phyloP scores from a whole-genome alignment of 1,140 invertebrate genomes.

The Trichonephila clavata region DNA sequence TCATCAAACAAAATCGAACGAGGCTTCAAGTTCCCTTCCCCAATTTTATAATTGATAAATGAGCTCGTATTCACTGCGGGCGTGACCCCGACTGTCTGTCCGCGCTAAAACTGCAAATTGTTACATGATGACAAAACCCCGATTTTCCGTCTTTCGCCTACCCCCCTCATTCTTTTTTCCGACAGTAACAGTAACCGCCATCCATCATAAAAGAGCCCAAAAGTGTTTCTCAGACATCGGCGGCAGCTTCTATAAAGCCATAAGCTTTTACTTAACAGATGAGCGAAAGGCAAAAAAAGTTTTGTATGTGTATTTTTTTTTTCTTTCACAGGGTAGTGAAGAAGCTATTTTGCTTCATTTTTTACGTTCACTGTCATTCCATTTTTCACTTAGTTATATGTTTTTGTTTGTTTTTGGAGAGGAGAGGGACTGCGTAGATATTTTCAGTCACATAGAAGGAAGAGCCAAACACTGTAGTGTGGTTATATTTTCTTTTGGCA shows the following conservation, averaged over 20 bases:
- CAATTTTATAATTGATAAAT: constrained; percentile 64
- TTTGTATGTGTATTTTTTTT: background rate
- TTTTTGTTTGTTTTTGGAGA: constrained; percentile 43
- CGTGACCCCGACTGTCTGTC: constrained; percentile 21
- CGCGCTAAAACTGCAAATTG: constrained; percentile 63
- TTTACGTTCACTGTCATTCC: constrained; percentile 46
- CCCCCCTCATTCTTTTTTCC: constrained; percentile 28
- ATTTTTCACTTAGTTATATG: constrained; percentile 64
- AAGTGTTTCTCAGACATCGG: constrained; percentile 49
- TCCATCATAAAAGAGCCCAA: constrained; percentile 51
- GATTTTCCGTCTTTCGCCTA: constrained; percentile 8
- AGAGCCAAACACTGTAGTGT: no score
- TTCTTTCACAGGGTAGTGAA: background rate
- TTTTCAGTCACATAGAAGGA: background rate
- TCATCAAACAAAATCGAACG: constrained; percentile 52
- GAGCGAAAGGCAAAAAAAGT: background rate
- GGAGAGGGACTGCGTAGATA: constrained; percentile 37
- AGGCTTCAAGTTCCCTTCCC: background rate
- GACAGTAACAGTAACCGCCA: constrained; percentile 35
- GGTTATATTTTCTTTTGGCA: no score
- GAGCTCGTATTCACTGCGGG: background rate
- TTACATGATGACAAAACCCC: constrained; percentile 65
- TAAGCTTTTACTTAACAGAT: constrained; percentile 70
- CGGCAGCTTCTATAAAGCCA: constrained; percentile 52
- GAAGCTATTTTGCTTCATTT: constrained; percentile 47